Conservation (phyloP, 2,888 invertebrate species). For the Andrena bucephala region DNA sequence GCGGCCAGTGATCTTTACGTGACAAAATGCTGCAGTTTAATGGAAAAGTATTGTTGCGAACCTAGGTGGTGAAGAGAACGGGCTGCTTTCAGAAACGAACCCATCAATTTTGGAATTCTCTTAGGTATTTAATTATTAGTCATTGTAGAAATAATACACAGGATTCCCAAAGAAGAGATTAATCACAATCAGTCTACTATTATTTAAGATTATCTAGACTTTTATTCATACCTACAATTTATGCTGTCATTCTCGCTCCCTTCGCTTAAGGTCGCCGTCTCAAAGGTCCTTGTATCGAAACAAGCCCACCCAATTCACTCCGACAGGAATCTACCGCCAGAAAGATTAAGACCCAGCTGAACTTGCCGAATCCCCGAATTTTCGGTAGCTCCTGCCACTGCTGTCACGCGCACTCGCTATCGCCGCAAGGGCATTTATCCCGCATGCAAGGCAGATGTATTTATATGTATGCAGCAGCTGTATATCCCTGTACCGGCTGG, state of each 20-base stretch:
- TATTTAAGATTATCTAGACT: neutral
- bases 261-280: neutral
- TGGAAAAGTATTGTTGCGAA: no score
- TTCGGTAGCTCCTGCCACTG: constrained; percentile 39
- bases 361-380: constrained; percentile 28
- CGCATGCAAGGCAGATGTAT: constrained; percentile 24
- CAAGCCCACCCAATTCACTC: neutral
- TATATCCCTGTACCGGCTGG: constrained; percentile 9
- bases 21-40: no score
- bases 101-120: no score
- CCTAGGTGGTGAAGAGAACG: no score
- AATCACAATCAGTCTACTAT: neutral
- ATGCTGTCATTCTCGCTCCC: neutral
- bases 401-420: constrained; percentile 47
- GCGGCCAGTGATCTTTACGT: no score
- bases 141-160: neutral
- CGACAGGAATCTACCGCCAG: neutral
- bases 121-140: neutral
- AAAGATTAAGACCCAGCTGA: neutral
- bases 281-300: neutral
- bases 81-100: no score
- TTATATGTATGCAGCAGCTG: constrained; percentile 48
- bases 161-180: neutral
- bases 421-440: constrained; percentile 43
- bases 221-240: neutral